Percentiles rank a stretch among this genome's conserved stretches.
Evolutionary conservation across 2,888 invertebrate species (phyloP).

Genomic region (Drosophila pegasa): DNA sequence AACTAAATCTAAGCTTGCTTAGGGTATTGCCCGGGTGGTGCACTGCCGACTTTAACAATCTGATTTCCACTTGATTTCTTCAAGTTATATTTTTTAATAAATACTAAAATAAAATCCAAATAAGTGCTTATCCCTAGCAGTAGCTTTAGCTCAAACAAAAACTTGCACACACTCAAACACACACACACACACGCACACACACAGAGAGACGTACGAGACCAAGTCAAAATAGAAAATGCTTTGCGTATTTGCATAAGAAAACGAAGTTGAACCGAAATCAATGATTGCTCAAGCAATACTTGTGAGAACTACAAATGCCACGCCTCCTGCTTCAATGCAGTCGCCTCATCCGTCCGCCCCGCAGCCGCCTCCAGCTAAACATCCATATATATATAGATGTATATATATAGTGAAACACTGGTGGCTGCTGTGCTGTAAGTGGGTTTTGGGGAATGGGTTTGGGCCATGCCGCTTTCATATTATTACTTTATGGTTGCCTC

Average conservation of each 20-base stretch:
- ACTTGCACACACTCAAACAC: conserved; percentile 6
- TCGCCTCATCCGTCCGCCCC: conserved; percentile 14
- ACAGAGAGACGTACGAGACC: conserved; percentile 20
- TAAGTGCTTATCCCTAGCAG: conserved; percentile 51
- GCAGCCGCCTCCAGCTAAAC: conserved; percentile 35
- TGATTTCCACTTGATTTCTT: conserved; percentile 20
- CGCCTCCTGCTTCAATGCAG: conserved; percentile 42
- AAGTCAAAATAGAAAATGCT: conserved; percentile 69
- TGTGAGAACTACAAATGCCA: conserved; percentile 66
- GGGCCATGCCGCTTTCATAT: conserved; percentile 65
- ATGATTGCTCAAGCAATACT: conserved; percentile 75
- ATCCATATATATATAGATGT: conserved; percentile 12
- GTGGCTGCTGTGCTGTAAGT: conserved; percentile 4
- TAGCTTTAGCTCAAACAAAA: conserved; percentile 55
- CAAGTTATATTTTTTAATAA: conserved; percentile 58
- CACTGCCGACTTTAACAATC: too few species aligned
- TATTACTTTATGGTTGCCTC: conserved; percentile 79
- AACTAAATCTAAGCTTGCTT: not conserved
- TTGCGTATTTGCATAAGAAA: conserved; percentile 77
- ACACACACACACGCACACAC: conserved; percentile 7
- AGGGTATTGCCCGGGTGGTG: not conserved
- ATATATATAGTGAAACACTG: conserved; percentile 60
- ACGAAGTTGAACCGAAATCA: conserved; percentile 77
- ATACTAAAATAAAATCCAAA: conserved; percentile 64
- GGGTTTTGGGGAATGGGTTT: conserved; percentile 6